Conservation (phyloP, 1,140 invertebrate species). For the Ooceraea biroi region DNA sequence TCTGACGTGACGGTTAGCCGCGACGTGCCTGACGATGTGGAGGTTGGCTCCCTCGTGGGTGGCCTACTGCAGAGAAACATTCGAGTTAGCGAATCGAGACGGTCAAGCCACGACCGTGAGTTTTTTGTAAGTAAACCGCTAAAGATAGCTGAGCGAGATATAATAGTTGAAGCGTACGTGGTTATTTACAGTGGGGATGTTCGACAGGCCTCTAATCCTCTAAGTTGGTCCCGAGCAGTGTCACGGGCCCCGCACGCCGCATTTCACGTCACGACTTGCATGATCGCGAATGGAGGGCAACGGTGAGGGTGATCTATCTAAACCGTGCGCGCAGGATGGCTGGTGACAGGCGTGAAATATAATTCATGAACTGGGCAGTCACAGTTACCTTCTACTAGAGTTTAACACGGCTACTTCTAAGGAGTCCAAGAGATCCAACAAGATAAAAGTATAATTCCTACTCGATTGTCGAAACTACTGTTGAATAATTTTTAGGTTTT, state of each 20-base stretch:
- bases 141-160: constrained; percentile 77
- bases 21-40: constrained; percentile 82
- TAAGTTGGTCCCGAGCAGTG: constrained; percentile 80
- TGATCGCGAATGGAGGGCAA: background rate
- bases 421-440: background rate
- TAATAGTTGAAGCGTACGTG: constrained; percentile 80
- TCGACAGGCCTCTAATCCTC: constrained; percentile 80
- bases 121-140: constrained; percentile 49
- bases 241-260: constrained; percentile 60
- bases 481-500: background rate
- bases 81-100: background rate
- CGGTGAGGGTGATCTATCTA: constrained; percentile 27
- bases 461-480: background rate
- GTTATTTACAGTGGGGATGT: constrained; percentile 81
- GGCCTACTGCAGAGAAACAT: constrained; percentile 72
- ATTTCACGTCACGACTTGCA: background rate
- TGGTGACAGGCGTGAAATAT: constrained; percentile 48
- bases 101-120: background rate
- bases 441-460: constrained; percentile 10
- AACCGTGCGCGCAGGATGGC: constrained; percentile 45
- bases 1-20: constrained; percentile 83
- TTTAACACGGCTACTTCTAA: background rate
- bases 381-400: constrained; percentile 51
- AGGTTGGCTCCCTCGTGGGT: constrained; percentile 80
- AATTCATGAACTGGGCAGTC: too few species aligned